Base-by-base conservation (phyloP, 2,888 invertebrate species). In the Anagyrus pseudococci region DNA sequence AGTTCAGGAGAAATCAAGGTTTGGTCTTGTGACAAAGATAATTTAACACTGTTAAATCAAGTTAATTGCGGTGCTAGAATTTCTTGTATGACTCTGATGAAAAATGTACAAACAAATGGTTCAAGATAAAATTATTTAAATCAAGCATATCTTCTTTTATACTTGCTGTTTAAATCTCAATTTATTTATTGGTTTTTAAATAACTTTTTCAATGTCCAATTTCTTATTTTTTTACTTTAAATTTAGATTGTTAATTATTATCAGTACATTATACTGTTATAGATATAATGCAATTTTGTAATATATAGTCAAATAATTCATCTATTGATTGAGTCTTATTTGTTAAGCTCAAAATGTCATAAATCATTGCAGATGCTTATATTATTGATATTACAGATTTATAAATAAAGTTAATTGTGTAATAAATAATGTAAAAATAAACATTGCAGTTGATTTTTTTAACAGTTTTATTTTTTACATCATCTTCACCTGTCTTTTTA, bases 1-100 rank as follows among this genome's bases (percentile, higher is more conserved):
- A 94, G 94, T 81, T 85, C 87, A 64, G 95, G 95, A 0, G 88
- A 89, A 74, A 82, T 94, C 49, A 92, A 91, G 81, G 80, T 93
- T 0, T 94, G 92, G 91, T 83, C 77, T 66, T 77, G 82, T 57
- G 71, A 43, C 53, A 78, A 71, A 69, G 72, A 70, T 58, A 78
- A 70, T 72, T 88, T 73, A 73, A 80, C 72, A 37, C 70, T 77
- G 43, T 58, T 81, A 19, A 78, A 80, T 17, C 70, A 68, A 6
- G 84, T 88, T 77, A 77, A 89, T 67, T 84, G 86, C 41, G 83
- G 83, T 59, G 81, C 84, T n/a, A 87, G 93, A 72, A 87, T 92
- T 15, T 92, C 91, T 17, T 92, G 92, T 75, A 78, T 93, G 54
- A 82, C 86, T 58, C 78, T 92, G 29, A 83, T 88, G 58, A 70